Conservation (phyloP, 2,797 vertebrate genomes). For the Malacoctenus gilli region DNA sequence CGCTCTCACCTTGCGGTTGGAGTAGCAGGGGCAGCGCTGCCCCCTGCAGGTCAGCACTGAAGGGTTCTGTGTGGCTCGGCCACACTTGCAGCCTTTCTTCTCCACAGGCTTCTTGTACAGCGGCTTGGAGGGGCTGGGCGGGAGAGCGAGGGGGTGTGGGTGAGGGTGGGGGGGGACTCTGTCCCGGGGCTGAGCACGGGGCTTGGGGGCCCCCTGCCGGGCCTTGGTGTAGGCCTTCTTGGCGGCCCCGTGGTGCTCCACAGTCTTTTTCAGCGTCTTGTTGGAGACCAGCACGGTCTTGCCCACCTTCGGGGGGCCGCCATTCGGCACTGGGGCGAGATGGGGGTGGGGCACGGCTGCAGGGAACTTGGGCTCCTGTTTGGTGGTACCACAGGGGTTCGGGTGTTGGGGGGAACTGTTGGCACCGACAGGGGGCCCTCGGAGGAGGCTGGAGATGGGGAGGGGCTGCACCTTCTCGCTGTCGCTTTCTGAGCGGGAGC, state of each 20-base stretch:
- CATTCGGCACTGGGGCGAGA: conserved; percentile 91
- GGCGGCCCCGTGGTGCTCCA: conserved; percentile 88
- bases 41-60: conserved; percentile 99
- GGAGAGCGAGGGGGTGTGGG: conserved; percentile 87
- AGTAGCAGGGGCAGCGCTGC: conserved; percentile 99
- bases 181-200: conserved; percentile 92
- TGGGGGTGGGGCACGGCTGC: conserved; percentile 75
- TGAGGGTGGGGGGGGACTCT: conserved; percentile 86
- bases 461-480: conserved; percentile 96
- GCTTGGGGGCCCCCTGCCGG: conserved; percentile 91
- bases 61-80: conserved; percentile 98
- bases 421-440: conserved; percentile 83
- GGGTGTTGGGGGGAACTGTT: conserved; percentile 81
- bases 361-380: conserved; percentile 89
- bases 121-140: conserved; percentile 95
- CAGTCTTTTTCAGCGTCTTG: conserved; percentile 92
- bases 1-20: conserved; percentile 90
- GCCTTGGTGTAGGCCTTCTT: conserved; percentile 96
- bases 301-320: conserved; percentile 91
- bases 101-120: conserved; percentile 98
- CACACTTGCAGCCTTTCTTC: conserved; percentile 99
- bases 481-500: conserved; percentile 96
- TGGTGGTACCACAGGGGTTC: conserved; percentile 83
- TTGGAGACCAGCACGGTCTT: conserved; percentile 91
- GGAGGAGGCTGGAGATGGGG: conserved; percentile 93